Evolutionary conservation across 2,797 vertebrate species (phyloP).

Genomic region (Chromobotia macracanthus): DNA sequence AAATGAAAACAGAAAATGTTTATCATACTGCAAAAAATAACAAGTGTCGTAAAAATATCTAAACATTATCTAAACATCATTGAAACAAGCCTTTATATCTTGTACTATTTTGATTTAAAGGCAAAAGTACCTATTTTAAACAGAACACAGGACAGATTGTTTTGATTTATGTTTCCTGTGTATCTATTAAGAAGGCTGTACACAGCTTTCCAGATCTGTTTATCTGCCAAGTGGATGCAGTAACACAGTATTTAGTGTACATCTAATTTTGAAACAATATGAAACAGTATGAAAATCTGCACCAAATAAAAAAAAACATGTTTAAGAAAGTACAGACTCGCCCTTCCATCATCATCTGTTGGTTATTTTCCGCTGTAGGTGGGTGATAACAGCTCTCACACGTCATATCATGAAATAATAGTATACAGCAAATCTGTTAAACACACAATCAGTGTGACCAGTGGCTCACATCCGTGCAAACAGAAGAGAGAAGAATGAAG

Average conservation of each 20-base stretch:
- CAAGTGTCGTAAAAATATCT: too few species aligned
- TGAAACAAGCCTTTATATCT: too few species aligned
- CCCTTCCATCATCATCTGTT: background rate
- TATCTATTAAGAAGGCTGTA: too few species aligned
- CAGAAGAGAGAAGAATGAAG: constrained; percentile 3
- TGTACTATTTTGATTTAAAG: too few species aligned
- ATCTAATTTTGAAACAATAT: background rate
- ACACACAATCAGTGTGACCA: constrained; percentile 41
- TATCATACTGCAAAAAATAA: too few species aligned
- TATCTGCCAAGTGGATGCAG: background rate
- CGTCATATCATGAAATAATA: constrained; percentile 36
- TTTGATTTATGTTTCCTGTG: too few species aligned
- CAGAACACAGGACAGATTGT: too few species aligned
- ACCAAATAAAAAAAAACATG: background rate
- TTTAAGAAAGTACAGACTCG: background rate
- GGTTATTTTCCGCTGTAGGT: background rate
- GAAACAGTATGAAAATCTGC: background rate
- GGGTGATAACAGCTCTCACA: constrained; percentile 25
- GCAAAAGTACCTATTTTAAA: background rate
- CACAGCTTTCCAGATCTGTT: too few species aligned
- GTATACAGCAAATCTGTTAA: constrained; percentile 29
- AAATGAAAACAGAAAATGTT: background rate
- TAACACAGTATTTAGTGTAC: too few species aligned
- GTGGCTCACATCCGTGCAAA: constrained; percentile 2
- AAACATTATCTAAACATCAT: too few species aligned